These are phyloP conservation scores for Marisa cornuarietis DNA, from an alignment of 1,140 invertebrate genomes.

Conservation along the genomic window DNA sequence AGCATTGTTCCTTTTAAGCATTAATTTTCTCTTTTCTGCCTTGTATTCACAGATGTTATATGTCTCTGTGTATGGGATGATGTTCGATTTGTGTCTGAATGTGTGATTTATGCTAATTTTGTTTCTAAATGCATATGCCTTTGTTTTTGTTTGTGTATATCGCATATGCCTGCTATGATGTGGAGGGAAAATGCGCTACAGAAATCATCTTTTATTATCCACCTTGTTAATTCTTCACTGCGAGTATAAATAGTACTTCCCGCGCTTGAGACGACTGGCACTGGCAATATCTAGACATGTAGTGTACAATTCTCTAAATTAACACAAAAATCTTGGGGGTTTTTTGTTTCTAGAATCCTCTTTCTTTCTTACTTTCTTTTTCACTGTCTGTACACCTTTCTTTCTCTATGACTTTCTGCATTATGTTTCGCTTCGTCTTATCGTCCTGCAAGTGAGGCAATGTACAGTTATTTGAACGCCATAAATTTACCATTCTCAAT, in stretches of 20 bases:
- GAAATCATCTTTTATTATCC: not conserved
- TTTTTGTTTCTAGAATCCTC: not conserved
- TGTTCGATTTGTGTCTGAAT: slow-evolving; percentile 13
- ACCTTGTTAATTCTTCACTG: not conserved
- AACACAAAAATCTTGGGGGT: not conserved
- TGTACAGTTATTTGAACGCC: too few relatives aligned
- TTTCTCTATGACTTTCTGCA: too few relatives aligned
- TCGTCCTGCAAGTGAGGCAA: too few relatives aligned
- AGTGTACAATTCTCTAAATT: not conserved
- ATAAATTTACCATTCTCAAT: too few relatives aligned
- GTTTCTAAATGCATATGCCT: not conserved
- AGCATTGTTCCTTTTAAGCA: not conserved
- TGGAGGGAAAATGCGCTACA: not conserved
- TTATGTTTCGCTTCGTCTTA: too few relatives aligned
- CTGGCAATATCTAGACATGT: not conserved
- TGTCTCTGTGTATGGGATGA: not conserved
- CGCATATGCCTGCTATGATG: not conserved
- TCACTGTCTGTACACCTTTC: not conserved
- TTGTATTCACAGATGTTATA: not conserved
- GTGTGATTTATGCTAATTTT: not conserved
- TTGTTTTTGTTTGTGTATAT: not conserved
- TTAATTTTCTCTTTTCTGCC: not conserved
- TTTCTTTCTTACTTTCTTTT: not conserved
- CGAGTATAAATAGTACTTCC: not conserved
- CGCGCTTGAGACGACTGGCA: not conserved